A percentile compares a stretch with the other conserved stretches of the same genome.
Evolutionary conservation across 2,888 invertebrate species (phyloP).

Genomic region (Patella depressa): DNA sequence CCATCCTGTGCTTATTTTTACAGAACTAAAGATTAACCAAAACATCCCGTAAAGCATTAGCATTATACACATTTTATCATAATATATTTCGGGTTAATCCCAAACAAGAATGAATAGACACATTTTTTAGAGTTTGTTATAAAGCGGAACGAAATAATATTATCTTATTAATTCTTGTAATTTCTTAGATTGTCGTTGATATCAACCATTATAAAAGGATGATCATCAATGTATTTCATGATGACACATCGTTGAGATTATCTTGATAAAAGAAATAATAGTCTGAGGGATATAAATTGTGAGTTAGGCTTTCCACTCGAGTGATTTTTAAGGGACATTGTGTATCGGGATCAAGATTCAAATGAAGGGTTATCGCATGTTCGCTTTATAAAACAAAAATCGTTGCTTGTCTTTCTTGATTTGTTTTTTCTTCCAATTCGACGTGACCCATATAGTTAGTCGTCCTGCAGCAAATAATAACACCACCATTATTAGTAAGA

Average conservation of each 20-base stretch:
- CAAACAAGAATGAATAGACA: too few relatives aligned
- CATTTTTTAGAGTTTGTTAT: not conserved
- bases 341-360: not conserved
- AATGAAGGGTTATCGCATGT: not conserved
- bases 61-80: too few relatives aligned
- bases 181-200: slow-evolving; percentile 6
- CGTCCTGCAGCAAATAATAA: too few relatives aligned
- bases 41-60: too few relatives aligned
- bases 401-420: too few relatives aligned
- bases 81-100: too few relatives aligned
- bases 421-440: too few relatives aligned
- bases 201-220: not conserved
- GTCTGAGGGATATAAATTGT: not conserved
- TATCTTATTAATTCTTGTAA: slow-evolving; percentile 3
- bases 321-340: not conserved
- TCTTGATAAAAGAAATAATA: slow-evolving; percentile 1
- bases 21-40: too few relatives aligned
- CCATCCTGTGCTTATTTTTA: too few relatives aligned
- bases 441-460: too few relatives aligned
- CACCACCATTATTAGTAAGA: not conserved
- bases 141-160: not conserved
- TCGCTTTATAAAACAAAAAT: too few relatives aligned
- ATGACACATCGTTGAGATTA: slow-evolving; percentile 7
- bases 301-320: slow-evolving; percentile 3
- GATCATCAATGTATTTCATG: not conserved